phyloP scores from a whole-genome alignment of 2,888 invertebrate species.

The Lasioglossum morio region DNA sequence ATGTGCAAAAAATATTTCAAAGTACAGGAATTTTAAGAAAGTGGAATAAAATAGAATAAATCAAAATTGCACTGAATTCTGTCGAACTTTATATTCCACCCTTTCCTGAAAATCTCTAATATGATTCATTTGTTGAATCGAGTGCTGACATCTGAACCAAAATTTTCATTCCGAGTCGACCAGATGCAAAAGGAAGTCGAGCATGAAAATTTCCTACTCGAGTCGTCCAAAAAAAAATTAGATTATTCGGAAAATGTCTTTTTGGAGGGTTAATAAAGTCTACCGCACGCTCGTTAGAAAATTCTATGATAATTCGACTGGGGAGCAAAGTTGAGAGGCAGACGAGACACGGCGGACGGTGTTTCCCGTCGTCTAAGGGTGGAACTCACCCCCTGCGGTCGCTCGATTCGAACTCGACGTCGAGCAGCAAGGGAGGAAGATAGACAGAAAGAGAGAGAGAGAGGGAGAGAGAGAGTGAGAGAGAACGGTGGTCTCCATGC shows the following conservation, averaged over 20 bases:
- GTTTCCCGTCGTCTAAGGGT: neutral
- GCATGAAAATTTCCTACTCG: neutral
- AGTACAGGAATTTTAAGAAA: too few relatives aligned
- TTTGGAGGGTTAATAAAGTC: neutral
- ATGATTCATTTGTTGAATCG: too few relatives aligned
- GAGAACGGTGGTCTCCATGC: slow-evolving; percentile 14
- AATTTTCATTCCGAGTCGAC: neutral
- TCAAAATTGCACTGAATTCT: too few relatives aligned
- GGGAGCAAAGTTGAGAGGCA: neutral
- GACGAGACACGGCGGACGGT: neutral
- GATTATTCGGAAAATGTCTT: neutral
- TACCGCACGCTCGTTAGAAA: neutral
- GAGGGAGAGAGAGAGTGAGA: neutral
- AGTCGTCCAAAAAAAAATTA: neutral
- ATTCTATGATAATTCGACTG: neutral
- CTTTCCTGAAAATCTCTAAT: too few relatives aligned
- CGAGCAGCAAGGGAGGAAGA: neutral
- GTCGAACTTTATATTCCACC: too few relatives aligned
- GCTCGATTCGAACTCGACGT: neutral
- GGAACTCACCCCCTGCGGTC: neutral
- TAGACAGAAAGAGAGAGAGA: neutral
- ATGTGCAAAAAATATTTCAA: too few relatives aligned
- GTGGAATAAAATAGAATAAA: too few relatives aligned
- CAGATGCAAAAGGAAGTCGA: neutral
- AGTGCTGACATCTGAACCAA: neutral